These are phyloP conservation scores for Eupleurogrammus muticus DNA, from an alignment of 2,797 vertebrate species.

Conservation along the genomic window DNA sequence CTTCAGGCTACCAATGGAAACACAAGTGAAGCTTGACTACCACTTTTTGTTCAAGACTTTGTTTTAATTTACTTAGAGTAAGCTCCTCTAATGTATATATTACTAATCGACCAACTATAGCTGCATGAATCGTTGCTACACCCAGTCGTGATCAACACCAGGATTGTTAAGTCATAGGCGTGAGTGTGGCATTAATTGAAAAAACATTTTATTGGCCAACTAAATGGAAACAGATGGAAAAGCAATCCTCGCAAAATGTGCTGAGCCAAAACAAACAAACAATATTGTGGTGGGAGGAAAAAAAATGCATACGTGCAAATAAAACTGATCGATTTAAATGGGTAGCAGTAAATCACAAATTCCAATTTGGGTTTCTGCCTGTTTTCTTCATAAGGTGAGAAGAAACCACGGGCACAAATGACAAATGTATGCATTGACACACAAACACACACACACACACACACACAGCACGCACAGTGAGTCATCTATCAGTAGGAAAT, in stretches of 20 bases:
- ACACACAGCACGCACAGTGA: not conserved
- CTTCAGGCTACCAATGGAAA: conserved; percentile 10
- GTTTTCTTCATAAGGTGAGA: not conserved
- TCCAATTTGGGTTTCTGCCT: not conserved
- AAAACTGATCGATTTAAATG: not conserved
- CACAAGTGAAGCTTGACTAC: too few relatives aligned
- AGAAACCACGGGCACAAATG: not conserved
- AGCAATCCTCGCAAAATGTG: too few relatives aligned
- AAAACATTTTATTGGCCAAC: not conserved
- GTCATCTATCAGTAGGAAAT: conserved; percentile 2
- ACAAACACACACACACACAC: not conserved
- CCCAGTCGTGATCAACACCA: too few relatives aligned
- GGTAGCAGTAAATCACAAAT: not conserved
- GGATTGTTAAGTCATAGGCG: too few relatives aligned
- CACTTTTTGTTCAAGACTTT: not conserved
- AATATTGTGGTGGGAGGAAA: not conserved
- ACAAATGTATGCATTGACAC: not conserved
- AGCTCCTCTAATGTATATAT: not conserved
- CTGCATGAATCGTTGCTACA: too few relatives aligned
- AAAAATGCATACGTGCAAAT: not conserved
- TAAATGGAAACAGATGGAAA: too few relatives aligned
- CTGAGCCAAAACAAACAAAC: too few relatives aligned
- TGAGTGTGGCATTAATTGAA: not conserved
- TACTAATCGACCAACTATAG: not conserved
- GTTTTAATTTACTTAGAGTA: too few relatives aligned